Conservation (phyloP, 2,797 vertebrate genomes). For the Holocentrus rufus region DNA sequence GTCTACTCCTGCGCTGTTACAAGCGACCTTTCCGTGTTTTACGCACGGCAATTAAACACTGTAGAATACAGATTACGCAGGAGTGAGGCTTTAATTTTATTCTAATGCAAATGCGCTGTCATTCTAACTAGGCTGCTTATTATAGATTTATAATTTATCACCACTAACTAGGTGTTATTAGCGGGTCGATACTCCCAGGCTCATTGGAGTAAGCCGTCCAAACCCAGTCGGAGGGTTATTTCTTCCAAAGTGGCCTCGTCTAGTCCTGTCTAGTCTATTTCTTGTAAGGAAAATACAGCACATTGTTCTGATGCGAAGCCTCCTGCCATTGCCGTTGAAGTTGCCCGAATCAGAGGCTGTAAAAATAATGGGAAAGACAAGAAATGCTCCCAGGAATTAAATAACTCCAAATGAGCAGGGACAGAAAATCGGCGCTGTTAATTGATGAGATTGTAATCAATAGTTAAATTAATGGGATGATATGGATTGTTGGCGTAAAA, state of each 20-base stretch:
- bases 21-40: conserved; percentile 53
- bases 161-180: background rate
- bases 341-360: background rate
- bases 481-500: conserved; percentile 8
- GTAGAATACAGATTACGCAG: background rate
- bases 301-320: conserved; percentile 18
- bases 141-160: conserved; percentile 34
- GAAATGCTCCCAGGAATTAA: background rate
- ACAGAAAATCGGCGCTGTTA: conserved; percentile 3
- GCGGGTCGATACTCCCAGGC: conserved; percentile 40
- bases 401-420: background rate
- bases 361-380: background rate
- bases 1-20: conserved; percentile 11
- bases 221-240: conserved; percentile 36
- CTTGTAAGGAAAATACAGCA: conserved; percentile 19
- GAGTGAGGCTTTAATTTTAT: background rate
- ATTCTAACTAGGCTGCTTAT: conserved; percentile 4
- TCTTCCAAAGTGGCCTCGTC: conserved; percentile 49
- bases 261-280: conserved; percentile 15
- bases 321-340: conserved; percentile 10
- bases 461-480: background rate
- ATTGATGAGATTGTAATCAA: background rate
- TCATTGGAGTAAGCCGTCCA: conserved; percentile 11
- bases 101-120: background rate
- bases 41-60: conserved; percentile 47